Evolutionary conservation across 2,797 vertebrate species (phyloP), one percentile per base, ranked within the genome.

Genomic region (Oreortyx pictus): DNA sequence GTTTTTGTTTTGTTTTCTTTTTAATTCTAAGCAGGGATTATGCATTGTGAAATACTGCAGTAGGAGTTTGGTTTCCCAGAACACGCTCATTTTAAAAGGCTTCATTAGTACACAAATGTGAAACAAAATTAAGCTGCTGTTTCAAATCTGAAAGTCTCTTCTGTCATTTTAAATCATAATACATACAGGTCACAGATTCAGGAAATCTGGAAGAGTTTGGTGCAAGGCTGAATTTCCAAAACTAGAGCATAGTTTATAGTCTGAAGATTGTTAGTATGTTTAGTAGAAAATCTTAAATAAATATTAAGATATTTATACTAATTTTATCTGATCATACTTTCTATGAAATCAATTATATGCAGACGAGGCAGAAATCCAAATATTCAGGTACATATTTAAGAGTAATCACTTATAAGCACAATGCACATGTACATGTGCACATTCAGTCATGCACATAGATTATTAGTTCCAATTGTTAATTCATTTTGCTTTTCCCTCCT

Each of bases 221-320:
- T 65, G 11, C 19, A 11, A 54, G 23, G 54, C 3, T 31, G 15
- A 70, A 47, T 70, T 60, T 78, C 6, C 4, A 13, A 44, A 56
- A 24, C 2, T 14, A 23, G 0, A 39, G 1, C 1, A 17, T 49
- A 7, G 44, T 43, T 78, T 47, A 9, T 35, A 31, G 74, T 56
- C 31, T 49, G 8, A 62, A 56, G 17, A 70, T 65, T 65, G 23
- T 2, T 27, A 5, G 6, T 27, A 70, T 33, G 23, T 49, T 70
- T 82, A 39, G 11, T 47, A 25, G 11, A 68, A 86, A 64, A 64
- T 19, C 0, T 11, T 77, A 29, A 17, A 35, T 5, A 37, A 9
- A 7, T 20, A 60, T 47, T 47, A 86, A 74, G 54, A 31, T 33
- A 71, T 31, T 25, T 46, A 19, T 2, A 50, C 0, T 44, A 2